A percentile compares a stretch with the other conserved stretches of the same genome.
Evolutionary conservation across 1,140 invertebrate genomes (phyloP).

Genomic region (Ladona fulva): DNA sequence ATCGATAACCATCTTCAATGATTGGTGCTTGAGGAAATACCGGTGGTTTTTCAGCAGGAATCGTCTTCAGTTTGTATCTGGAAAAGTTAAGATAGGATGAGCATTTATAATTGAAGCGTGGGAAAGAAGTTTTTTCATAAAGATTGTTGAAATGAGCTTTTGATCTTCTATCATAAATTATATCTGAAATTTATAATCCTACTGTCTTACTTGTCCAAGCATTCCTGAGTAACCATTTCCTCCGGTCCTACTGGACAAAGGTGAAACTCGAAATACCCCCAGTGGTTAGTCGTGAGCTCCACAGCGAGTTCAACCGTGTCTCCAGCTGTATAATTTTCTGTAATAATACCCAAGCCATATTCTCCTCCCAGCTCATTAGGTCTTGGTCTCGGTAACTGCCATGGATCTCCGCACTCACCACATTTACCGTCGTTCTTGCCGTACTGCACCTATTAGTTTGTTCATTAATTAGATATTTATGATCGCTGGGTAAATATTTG

Average conservation of each 20-base stretch:
- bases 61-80: no score
- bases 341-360: conserved; percentile 72
- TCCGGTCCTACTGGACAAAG: conserved; percentile 56
- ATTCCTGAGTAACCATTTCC: conserved; percentile 55
- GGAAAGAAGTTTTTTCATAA: no score
- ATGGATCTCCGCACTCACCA: conserved; percentile 50
- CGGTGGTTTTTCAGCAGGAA: no score
- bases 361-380: conserved; percentile 75
- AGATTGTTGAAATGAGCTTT: no score
- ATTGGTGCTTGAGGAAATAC: no score
- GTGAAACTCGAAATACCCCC: conserved; percentile 81
- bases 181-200: no score
- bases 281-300: conserved; percentile 45
- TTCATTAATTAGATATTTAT: no score
- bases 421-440: conserved; percentile 43
- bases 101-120: no score
- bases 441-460: conserved; percentile 31
- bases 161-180: no score
- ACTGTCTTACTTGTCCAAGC: conserved; percentile 59
- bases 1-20: neutral
- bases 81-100: no score
- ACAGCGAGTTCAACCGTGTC: conserved; percentile 60
- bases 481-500: no score
- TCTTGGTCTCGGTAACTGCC: conserved; percentile 47
- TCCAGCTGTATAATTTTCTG: conserved; percentile 58